Evolutionary conservation across 2,888 invertebrate species (phyloP).

Genomic region (Antheraea yamamai): DNA sequence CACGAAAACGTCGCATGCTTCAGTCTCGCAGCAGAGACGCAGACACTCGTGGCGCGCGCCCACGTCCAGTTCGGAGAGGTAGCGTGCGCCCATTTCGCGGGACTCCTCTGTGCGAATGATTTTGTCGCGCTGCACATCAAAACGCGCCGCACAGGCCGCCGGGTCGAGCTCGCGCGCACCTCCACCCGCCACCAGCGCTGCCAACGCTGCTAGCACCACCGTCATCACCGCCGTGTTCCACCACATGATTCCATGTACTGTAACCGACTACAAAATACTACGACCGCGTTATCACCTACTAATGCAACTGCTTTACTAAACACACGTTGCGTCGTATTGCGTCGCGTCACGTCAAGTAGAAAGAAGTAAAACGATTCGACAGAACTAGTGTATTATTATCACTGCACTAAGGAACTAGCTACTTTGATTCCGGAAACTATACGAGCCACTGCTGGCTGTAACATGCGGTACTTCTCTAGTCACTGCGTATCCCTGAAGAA

Average conservation of each 20-base stretch:
- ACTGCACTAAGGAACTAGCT: too few species aligned
- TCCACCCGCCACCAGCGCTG: conserved; percentile 47
- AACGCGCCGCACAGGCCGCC: conserved; percentile 87
- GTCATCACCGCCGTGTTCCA: conserved; percentile 21
- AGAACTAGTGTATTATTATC: too few species aligned
- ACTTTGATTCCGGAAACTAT: background rate
- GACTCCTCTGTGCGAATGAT: conserved; percentile 96
- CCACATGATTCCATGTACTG: conserved; percentile 8
- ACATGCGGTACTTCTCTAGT: background rate
- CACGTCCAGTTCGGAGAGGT: conserved; percentile 92
- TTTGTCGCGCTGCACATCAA: conserved; percentile 93
- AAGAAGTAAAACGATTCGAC: too few species aligned
- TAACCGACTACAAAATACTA: too few species aligned
- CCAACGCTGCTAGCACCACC: conserved; percentile 38
- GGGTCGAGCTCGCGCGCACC: conserved; percentile 81
- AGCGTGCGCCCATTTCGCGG: conserved; percentile 92
- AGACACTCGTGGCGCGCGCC: conserved; percentile 91
- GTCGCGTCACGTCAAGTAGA: too few species aligned
- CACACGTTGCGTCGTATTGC: background rate
- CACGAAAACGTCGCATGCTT: conserved; percentile 94
- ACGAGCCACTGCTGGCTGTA: too few species aligned
- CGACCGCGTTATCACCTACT: background rate
- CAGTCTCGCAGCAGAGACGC: conserved; percentile 93
- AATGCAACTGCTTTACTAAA: background rate
- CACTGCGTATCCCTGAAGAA: background rate